phyloP scores from a whole-genome alignment of 2,888 invertebrate species.

The Microlaimidae sp. region DNA sequence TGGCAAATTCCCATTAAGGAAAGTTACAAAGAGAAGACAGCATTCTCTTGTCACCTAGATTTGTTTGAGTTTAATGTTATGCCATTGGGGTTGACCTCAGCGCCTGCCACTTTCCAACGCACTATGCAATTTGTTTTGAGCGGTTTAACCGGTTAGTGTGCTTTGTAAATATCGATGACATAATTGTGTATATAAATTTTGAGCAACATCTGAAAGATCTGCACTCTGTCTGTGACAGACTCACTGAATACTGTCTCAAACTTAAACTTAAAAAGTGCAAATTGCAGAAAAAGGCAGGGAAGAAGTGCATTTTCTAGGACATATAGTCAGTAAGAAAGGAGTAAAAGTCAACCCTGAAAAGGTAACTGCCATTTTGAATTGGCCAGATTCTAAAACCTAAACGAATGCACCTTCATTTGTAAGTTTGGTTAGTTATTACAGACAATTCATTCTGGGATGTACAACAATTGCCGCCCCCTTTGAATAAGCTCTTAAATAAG shows the following conservation, averaged over 20 bases:
- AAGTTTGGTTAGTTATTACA: background rate
- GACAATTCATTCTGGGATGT: background rate
- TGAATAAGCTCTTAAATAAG: background rate
- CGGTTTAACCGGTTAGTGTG: background rate
- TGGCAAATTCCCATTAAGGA: constrained; percentile 17
- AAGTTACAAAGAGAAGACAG: constrained; percentile 18
- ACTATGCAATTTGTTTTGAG: constrained; percentile 17
- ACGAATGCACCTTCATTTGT: background rate
- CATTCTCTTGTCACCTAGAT: constrained; percentile 18
- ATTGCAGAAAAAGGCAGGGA: background rate
- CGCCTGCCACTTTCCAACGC: constrained; percentile 20
- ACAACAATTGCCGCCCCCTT: background rate
- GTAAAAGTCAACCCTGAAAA: background rate
- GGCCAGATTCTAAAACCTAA: background rate
- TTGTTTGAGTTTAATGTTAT: constrained; percentile 22
- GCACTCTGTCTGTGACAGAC: background rate
- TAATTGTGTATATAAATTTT: background rate
- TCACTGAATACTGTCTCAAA: background rate
- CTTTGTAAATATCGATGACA: background rate
- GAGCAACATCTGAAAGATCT: background rate
- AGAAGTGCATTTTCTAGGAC: background rate
- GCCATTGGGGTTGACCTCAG: constrained; percentile 23
- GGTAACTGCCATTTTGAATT: background rate
- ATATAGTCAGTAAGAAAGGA: background rate
- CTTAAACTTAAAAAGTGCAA: background rate